Evolutionary conservation across 2,113 vertebrate species (phyloP), one percentile per base, ranked within the genome.

Genomic region (Odobenus rosmarus): DNA sequence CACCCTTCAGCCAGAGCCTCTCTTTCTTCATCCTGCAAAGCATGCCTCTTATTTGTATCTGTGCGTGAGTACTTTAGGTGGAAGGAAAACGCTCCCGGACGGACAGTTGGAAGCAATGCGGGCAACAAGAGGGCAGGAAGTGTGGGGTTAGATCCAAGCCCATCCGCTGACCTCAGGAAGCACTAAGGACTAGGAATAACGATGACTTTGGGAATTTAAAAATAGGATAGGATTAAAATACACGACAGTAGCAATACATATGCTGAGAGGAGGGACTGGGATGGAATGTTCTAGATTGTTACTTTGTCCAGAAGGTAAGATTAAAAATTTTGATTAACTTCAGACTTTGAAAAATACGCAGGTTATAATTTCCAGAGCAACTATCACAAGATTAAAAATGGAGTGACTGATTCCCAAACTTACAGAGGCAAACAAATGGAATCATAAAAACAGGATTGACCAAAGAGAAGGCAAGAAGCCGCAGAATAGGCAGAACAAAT

Each of bases 1-100:
- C 26, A 99, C 99, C 42, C 99, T 99, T 97, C 99, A 99, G 53
- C 99, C 99, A 4, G 99, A 99, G 79, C 98, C 99, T 1, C 99
- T 99, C 98, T 99, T 99, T 67, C 99, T 99, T 97, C 99, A 99
- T 98, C 99, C 99, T 79, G 10, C 46, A 51, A 79, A 51, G 46
- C 2, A 0, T 51, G 76, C 46, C 46, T 79, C 46, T 79, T 51
- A 18, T 3, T 46, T 46, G 24, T 28, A 46, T 7, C 15, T 51
- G 46, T 79, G 72, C 4, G 15, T 42, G 12, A 8, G 6, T 31
- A 24, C 26, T 42, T 53, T 2, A 9, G 9, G 71, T 13, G 2
- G 77, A 26, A 51, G 46, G 77, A 42, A 12, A 31, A 23, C 4
- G 7, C 15, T 18, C 55, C 31, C 2, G 14, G 55, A 3, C 1